Conservation (phyloP, 2,113 vertebrate genomes). For the Haemorhous mexicanus region DNA sequence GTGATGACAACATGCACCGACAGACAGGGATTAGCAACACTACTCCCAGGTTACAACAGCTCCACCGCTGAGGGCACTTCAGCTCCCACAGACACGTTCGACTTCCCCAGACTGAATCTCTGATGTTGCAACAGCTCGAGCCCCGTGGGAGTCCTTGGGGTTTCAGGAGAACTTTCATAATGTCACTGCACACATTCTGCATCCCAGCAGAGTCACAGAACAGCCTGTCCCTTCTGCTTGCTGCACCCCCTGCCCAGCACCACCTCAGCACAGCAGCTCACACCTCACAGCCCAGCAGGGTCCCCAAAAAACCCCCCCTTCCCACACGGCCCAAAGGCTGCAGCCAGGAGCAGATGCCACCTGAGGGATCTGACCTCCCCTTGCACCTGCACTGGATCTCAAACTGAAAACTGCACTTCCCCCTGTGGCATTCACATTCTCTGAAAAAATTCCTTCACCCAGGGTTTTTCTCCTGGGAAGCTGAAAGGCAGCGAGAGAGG, state of each 20-base stretch:
- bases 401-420: background rate
- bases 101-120: background rate
- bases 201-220: background rate
- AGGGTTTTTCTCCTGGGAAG: no score
- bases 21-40: background rate
- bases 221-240: background rate
- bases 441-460: no score
- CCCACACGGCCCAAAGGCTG: background rate
- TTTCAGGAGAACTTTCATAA: slow-evolving; percentile 9
- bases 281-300: background rate
- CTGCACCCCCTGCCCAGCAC: background rate
- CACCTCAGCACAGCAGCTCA: background rate
- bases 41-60: background rate
- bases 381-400: background rate
- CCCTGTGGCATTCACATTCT: background rate
- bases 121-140: background rate
- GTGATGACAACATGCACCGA: background rate
- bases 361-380: background rate
- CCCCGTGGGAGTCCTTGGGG: background rate
- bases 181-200: background rate
- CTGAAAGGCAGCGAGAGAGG: no score
- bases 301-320: background rate
- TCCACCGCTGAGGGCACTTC: accelerated
- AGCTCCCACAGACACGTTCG: accelerated
- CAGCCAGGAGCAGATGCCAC: background rate